Conservation (phyloP, 2,113 vertebrate species). For the Neolamprologus longior region DNA sequence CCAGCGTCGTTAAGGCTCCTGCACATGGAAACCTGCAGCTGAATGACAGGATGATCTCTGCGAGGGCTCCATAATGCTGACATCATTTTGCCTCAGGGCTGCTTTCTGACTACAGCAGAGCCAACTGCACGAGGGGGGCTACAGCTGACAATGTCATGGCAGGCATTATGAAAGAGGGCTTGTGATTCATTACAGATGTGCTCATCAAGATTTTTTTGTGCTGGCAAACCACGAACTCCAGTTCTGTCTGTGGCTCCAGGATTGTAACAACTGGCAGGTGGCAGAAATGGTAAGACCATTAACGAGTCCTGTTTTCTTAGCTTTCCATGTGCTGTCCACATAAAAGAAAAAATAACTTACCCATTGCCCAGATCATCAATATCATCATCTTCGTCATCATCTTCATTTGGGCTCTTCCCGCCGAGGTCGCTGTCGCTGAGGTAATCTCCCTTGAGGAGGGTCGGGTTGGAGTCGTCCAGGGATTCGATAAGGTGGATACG, state of each 20-base stretch:
- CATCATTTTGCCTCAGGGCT: constrained; percentile 28
- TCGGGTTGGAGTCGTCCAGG: constrained; percentile 73
- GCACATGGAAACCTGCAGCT: constrained; percentile 1
- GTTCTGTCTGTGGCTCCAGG: neutral
- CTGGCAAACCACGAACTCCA: constrained; percentile 6
- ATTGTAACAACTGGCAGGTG: constrained; percentile 3
- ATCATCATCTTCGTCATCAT: constrained; percentile 74
- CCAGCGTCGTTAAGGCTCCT: constrained; percentile 7
- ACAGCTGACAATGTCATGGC: constrained; percentile 19
- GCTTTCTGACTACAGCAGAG: neutral
- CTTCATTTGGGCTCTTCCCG: constrained; percentile 80
- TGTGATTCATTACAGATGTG: neutral
- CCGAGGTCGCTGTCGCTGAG: constrained; percentile 82
- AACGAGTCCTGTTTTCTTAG: neutral
- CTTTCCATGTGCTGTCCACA: neutral
- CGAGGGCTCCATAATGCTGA: constrained; percentile 10
- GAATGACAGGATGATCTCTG: constrained; percentile 30
- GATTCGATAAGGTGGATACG: constrained; percentile 84
- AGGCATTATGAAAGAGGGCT: neutral
- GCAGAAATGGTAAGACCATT: neutral
- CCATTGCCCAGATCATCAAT: constrained; percentile 88
- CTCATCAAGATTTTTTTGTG: constrained; percentile 2
- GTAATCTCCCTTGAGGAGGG: constrained; percentile 85
- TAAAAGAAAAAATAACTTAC: constrained; percentile 53
- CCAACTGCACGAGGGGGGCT: constrained; percentile 1